Evolutionary conservation across 2,888 invertebrate species (phyloP), one percentile per base, ranked within the genome.

Genomic region (Leucania comma): DNA sequence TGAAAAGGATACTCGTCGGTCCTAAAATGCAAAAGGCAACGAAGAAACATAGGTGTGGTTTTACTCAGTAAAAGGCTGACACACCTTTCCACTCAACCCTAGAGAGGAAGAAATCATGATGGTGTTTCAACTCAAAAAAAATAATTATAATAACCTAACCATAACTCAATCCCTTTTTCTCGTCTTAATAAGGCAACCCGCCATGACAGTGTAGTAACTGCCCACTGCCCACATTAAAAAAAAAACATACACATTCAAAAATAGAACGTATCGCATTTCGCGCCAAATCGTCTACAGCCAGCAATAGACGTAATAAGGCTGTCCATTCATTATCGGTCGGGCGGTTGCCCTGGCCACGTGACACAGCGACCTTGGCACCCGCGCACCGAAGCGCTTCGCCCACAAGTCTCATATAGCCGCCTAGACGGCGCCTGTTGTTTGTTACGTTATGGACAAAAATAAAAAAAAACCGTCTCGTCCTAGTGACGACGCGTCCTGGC

Each of bases 401-500:
- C 80, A 84, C 82, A 75, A 86, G 86, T 81, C 84, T 83, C 83
- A 79, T 29, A 57, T 72, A 48, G 54, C 82, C 87, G 87, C 80
- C 87, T 78, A 87, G 87, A 87, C 87, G 87, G 87, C 87, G 87
- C 88, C 87, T 62, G 42, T 63, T 78, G 71, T 83, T 80, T 82
- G 84, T 76, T 66, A 80, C 77, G 64, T 56, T 74, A 71, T 65
- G 65, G 64, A 81, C 62, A 60, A 75, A 74, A 84, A 83, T 73
- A 84, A 78, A 83, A 76, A 76, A 78, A 76, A 71, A 53, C 46
- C 53, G 72, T 71, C 69, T 80, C 80, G 76, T 80, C 77, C 77
- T 70, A 66, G 66, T 53, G 66, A 80, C 77, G 73, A 53, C 75
- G 51, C 60, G 70, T 69, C 74, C 50, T 67, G 51, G 26, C 74